A percentile compares a stretch with the other conserved stretches of the same genome.
Evolutionary conservation across 2,113 vertebrate genomes (phyloP).

Genomic region (Bungarus multicinctus): DNA sequence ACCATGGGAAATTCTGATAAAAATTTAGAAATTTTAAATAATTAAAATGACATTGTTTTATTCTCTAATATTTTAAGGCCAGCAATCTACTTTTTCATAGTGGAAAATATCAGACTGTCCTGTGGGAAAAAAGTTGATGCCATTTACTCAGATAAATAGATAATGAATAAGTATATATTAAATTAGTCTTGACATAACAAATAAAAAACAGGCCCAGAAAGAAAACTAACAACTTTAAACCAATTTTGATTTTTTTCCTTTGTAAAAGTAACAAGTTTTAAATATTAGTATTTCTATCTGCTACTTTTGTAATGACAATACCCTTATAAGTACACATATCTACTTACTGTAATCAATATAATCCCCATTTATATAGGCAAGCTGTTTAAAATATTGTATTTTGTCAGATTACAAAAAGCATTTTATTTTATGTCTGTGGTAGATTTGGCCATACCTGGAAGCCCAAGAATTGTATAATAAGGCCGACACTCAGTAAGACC

Average conservation of each 20-base stretch:
- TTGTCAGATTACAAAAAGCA: neutral
- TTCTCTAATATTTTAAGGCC: neutral
- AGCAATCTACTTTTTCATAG: neutral
- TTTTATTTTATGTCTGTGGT: neutral
- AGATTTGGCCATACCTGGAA: conserved; percentile 79
- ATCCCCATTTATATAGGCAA: neutral
- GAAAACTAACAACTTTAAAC: neutral
- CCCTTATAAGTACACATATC: neutral
- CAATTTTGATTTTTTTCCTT: fast-evolving
- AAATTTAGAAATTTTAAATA: neutral
- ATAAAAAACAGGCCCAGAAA: neutral
- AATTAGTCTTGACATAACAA: neutral
- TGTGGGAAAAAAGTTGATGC: neutral
- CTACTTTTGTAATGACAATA: neutral
- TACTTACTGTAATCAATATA: neutral
- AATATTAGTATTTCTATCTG: neutral
- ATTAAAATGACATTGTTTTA: neutral
- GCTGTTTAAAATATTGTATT: neutral
- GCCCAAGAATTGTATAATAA: conserved; percentile 84
- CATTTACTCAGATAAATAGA: neutral
- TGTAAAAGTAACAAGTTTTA: fast-evolving
- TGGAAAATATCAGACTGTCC: neutral
- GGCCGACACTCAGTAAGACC: conserved; percentile 88
- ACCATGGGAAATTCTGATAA: neutral
- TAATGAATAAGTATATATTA: neutral